Evolutionary conservation across 2,888 invertebrate genomes (phyloP).

Genomic region (Flexamia atlantica): DNA sequence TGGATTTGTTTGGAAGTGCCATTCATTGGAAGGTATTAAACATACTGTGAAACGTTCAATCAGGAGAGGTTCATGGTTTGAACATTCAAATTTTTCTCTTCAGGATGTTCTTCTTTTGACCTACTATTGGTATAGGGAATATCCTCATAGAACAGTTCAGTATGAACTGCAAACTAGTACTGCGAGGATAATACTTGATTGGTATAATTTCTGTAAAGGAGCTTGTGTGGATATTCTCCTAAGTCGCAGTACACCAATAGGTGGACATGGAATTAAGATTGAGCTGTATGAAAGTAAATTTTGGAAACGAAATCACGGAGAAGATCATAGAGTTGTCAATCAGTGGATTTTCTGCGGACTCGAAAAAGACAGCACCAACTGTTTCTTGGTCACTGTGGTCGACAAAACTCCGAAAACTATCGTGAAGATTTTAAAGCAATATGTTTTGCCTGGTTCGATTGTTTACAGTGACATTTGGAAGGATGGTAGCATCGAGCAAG

Average conservation of each 20-base stretch:
- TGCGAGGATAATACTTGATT: constrained; percentile 48
- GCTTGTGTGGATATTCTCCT: constrained; percentile 56
- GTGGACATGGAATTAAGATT: constrained; percentile 57
- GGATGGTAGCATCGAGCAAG: constrained; percentile 50
- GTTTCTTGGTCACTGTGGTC: constrained; percentile 37
- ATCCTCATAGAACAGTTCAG: constrained; percentile 58
- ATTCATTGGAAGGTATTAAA: constrained; percentile 22
- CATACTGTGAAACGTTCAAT: constrained; percentile 52
- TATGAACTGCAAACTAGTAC: constrained; percentile 57
- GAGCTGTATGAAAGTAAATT: constrained; percentile 60
- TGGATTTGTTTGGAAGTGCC: constrained; percentile 53
- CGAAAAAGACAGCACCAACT: constrained; percentile 52
- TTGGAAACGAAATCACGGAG: constrained; percentile 53
- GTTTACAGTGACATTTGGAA: constrained; percentile 61
- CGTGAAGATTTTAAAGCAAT: constrained; percentile 43
- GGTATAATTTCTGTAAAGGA: constrained; percentile 61
- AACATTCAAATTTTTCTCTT: constrained; percentile 47
- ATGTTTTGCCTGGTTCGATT: constrained; percentile 53
- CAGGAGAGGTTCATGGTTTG: constrained; percentile 58
- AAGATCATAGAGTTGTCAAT: constrained; percentile 41
- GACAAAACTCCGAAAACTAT: constrained; percentile 58
- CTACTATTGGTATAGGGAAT: constrained; percentile 59
- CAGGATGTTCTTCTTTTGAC: constrained; percentile 57
- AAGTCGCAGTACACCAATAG: constrained; percentile 39
- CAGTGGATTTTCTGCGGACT: constrained; percentile 60